Percentiles rank a stretch among this genome's conserved stretches.
phyloP scores from a whole-genome alignment of 2,113 vertebrate genomes.

The Macquaria australasica region DNA sequence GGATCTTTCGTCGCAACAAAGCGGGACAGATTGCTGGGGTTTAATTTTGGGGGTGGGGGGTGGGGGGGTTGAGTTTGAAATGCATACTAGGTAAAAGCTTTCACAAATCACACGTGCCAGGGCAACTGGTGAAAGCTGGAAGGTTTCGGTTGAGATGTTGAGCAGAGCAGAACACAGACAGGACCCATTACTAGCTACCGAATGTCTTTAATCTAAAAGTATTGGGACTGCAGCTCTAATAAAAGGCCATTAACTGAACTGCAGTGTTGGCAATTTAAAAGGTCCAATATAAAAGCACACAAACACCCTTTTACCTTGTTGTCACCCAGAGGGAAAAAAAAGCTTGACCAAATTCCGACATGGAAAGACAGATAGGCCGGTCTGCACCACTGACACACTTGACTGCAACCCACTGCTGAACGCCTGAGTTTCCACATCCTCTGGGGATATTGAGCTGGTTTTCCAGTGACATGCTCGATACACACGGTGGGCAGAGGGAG shows the following conservation, averaged over 20 bases:
- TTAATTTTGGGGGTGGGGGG: conserved; percentile 42
- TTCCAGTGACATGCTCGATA: conserved; percentile 67
- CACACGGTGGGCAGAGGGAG: conserved; percentile 19
- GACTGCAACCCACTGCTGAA: conserved; percentile 58
- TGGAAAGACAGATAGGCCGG: conserved; percentile 38
- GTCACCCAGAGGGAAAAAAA: conserved; percentile 6
- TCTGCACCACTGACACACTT: conserved; percentile 47
- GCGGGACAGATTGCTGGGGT: conserved; percentile 65
- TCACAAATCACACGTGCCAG: conserved; percentile 44
- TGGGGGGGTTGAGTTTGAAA: conserved; percentile 40
- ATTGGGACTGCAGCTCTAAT: background rate
- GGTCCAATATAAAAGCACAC: background rate
- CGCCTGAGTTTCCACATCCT: conserved; percentile 61
- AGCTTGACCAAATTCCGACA: background rate
- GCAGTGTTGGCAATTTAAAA: background rate
- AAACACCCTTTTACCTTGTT: conserved; percentile 16
- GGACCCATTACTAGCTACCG: background rate
- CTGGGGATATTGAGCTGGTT: conserved; percentile 65
- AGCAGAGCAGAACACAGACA: conserved; percentile 8
- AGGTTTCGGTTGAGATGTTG: background rate
- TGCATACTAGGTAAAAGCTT: conserved; percentile 40
- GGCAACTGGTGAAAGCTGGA: conserved; percentile 22
- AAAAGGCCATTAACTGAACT: conserved; percentile 10
- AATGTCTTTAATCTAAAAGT: background rate
- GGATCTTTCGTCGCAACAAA: conserved; percentile 64